phyloP scores from a whole-genome alignment of 2,113 vertebrate species.

The Sterna hirundo region DNA sequence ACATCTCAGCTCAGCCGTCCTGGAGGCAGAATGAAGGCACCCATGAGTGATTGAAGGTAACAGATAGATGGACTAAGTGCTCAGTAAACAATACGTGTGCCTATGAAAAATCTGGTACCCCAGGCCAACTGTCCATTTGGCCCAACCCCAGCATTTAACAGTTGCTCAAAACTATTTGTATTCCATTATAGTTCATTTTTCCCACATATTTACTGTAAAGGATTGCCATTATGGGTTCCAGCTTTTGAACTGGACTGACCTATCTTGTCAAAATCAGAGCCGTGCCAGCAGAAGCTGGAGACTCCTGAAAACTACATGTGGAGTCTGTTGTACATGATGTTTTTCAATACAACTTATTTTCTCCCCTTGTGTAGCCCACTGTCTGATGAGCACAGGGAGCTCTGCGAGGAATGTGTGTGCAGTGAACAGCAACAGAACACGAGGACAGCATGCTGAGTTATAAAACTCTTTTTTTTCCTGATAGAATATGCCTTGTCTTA shows the following conservation, averaged over 20 bases:
- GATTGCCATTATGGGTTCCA: background rate
- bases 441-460: background rate
- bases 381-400: background rate
- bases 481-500: background rate
- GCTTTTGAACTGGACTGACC: constrained; percentile 16
- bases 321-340: background rate
- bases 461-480: background rate
- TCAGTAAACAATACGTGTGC: constrained; percentile 1
- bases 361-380: background rate
- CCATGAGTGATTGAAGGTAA: constrained; percentile 58
- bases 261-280: constrained; percentile 5
- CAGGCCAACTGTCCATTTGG: constrained; percentile 47
- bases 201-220: background rate
- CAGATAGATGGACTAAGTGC: constrained; percentile 41
- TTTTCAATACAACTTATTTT: background rate
- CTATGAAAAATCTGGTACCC: background rate
- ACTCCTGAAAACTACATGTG: background rate
- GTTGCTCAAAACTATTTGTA: constrained; percentile 39
- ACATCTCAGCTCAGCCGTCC: background rate
- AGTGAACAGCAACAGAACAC: background rate
- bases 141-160: constrained; percentile 31
- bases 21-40: constrained; percentile 29
- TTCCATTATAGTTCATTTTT: background rate
- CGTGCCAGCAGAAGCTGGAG: background rate
- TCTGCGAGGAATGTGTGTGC: background rate